A percentile compares a stretch with the other conserved stretches of the same genome.
Evolutionary conservation across 2,113 vertebrate genomes (phyloP).

Genomic region (Hippopotamus amphibius): DNA sequence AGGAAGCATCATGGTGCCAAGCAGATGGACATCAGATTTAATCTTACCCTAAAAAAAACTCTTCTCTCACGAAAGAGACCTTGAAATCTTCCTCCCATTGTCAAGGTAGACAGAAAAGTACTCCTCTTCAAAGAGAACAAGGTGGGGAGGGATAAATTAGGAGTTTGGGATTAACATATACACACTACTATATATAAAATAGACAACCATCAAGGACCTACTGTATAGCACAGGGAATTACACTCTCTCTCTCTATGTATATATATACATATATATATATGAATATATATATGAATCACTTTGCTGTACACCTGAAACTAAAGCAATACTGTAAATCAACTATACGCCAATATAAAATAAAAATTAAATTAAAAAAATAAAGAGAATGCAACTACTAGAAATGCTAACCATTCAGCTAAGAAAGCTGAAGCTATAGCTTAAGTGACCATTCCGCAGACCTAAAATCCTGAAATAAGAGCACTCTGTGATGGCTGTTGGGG

Average conservation of each 20-base stretch:
- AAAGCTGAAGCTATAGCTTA: neutral
- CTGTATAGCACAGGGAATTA: no score
- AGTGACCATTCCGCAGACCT: neutral
- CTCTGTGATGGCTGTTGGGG: neutral
- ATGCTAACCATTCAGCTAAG: neutral
- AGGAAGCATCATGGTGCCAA: neutral
- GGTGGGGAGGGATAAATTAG: no score
- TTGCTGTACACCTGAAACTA: no score
- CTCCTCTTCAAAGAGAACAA: neutral
- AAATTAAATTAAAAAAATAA: no score
- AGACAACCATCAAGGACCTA: no score
- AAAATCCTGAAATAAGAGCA: neutral
- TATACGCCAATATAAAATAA: no score
- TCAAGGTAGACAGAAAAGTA: neutral
- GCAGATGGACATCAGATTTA: neutral
- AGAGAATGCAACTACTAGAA: neutral
- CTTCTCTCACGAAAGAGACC: neutral
- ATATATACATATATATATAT: no score
- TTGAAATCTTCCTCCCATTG: neutral
- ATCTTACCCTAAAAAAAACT: constrained; percentile 1
- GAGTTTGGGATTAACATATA: no score
- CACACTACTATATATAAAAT: no score
- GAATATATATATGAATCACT: no score
- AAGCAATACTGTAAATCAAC: no score
- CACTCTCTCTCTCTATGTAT: no score